Base-by-base conservation (phyloP, 2,797 vertebrate species). In the Fistularia commersonii region DNA sequence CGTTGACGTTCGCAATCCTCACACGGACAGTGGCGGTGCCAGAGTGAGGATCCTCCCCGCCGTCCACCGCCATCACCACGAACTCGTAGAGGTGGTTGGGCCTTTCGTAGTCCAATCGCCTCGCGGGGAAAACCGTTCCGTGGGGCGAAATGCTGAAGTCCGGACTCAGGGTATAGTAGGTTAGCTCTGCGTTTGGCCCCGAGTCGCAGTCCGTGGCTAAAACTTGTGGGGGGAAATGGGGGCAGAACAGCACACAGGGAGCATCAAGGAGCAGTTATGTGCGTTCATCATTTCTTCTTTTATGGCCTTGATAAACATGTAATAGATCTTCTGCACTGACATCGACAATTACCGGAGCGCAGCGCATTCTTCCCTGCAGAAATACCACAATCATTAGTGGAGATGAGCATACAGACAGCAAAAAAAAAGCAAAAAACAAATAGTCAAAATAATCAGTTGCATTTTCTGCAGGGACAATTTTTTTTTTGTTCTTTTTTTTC, bases 41-140 rank as follows among this genome's bases (percentile, higher is more conserved):
- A 0, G 93, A 94, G 56, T 88, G 92, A 0, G 92, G 90, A 39
- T 90, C 87, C 1, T 92, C 79, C 4, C 93, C 94, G 36, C 87
- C 80, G 79, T 97, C 94, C 69, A 92, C 90, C 0, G 93, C 93
- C 91, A 95, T 90, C 66, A 96, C 80, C 62, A 94, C 87, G 73
- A 97, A 96, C 74, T 96, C 94, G 11, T 95, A 96, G 11, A 95
- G 86, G 80, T 96, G 93, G 73, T 92, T 89, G 0, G 88, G 90
- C 45, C 88, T 84, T 72, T 97, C 94, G 0, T 92, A 95, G 84
- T 96, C 93, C 73, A 96, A 65, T 10, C 42, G 72, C 23, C 85
- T 77, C 3, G 92, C 90, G 0, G 93, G 92, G 61, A 93, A 96
- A 69, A 96, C 73, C 1, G 89, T 92, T 57, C 94, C 94, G 1